Evolutionary conservation across 1,140 invertebrate species (phyloP).

Genomic region (Lerema accius): DNA sequence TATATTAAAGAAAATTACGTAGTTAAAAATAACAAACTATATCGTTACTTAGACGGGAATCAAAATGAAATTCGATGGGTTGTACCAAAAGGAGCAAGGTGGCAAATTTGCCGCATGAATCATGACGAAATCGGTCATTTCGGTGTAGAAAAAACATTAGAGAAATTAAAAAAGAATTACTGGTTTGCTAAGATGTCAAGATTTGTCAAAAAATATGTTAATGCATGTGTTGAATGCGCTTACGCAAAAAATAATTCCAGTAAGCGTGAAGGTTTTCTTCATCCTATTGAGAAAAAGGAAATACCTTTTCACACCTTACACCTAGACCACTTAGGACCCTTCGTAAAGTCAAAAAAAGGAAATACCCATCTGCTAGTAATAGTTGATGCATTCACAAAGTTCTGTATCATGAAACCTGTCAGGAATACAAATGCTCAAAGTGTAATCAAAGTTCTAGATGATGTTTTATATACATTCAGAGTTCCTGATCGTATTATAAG

Average conservation of each 20-base stretch:
- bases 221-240: background rate
- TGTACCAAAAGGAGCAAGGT: background rate
- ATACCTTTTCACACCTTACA: slow-evolving; percentile 20
- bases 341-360: slow-evolving; percentile 5
- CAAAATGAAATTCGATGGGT: background rate
- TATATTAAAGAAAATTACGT: slow-evolving; percentile 1
- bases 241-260: background rate
- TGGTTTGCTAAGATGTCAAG: background rate
- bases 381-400: slow-evolving; percentile 18
- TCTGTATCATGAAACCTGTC: background rate
- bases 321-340: slow-evolving; percentile 19
- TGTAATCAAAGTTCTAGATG: background rate
- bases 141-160: background rate
- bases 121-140: background rate
- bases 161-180: background rate
- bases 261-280: background rate
- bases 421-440: background rate
- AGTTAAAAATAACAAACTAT: slow-evolving; percentile 1
- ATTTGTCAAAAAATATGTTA: background rate
- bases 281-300: background rate
- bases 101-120: background rate
- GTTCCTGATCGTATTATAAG: slow-evolving; percentile 30
- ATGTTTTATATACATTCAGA: background rate
- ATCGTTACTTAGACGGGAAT: background rate
- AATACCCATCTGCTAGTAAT: slow-evolving; percentile 6